Conservation (phyloP, 1,140 invertebrate species). For the Uloborus diversus region DNA sequence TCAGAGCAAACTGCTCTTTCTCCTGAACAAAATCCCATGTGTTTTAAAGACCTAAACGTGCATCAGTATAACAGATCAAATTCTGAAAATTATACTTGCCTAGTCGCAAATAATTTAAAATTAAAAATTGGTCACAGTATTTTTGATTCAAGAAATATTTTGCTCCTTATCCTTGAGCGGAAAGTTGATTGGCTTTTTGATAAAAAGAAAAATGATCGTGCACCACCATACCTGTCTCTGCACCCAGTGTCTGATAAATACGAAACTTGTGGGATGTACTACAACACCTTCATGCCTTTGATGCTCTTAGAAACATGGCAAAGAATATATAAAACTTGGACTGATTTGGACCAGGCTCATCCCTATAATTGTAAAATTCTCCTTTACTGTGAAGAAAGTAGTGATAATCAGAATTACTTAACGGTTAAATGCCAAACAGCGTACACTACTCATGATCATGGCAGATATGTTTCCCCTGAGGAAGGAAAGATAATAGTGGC, state of each 20-base stretch:
- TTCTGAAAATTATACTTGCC: constrained; percentile 15
- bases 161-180: constrained; percentile 33
- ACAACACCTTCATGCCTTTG: constrained; percentile 31
- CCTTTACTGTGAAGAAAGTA: background rate
- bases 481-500: constrained; percentile 38
- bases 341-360: background rate
- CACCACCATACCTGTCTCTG: background rate
- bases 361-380: constrained; percentile 16
- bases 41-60: no score
- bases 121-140: background rate
- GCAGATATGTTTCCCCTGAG: constrained; percentile 9
- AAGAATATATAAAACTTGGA: constrained; percentile 35
- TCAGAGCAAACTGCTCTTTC: no score
- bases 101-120: constrained; percentile 16
- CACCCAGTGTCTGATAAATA: constrained; percentile 6
- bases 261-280: constrained; percentile 7
- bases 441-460: background rate
- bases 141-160: constrained; percentile 11
- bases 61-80: no score
- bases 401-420: no score
- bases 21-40: no score
- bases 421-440: constrained; percentile 12
- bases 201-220: constrained; percentile 24
- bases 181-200: constrained; percentile 36
- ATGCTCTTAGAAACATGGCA: constrained; percentile 41